Evolutionary conservation across 53 echinoderm and acorn worm species (phyloP).

Genomic region (Paracentrotus lividus): DNA sequence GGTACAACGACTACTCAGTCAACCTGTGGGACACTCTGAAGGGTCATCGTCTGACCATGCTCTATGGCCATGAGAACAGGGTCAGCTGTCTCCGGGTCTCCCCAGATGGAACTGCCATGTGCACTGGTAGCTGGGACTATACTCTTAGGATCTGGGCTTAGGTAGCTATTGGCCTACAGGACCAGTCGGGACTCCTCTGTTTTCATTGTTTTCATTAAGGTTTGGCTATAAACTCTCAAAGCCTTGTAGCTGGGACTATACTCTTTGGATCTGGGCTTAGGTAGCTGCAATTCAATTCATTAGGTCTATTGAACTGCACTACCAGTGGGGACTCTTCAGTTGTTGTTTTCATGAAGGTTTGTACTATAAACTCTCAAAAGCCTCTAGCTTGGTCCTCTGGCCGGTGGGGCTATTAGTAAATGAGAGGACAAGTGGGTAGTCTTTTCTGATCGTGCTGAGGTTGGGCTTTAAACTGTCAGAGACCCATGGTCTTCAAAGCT

Average conservation of each 20-base stretch:
- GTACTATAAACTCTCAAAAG: not conserved
- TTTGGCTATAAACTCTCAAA: not conserved
- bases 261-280: slow-evolving; percentile 95
- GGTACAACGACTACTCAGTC: slow-evolving; percentile 98
- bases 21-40: slow-evolving; percentile 99
- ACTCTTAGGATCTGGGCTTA: slow-evolving; percentile 96
- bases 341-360: too few relatives aligned
- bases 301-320: not conserved
- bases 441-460: too few relatives aligned
- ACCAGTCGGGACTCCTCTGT: not conserved
- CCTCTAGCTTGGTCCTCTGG: slow-evolving; percentile 98
- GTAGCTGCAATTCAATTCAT: too few relatives aligned
- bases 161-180: not conserved
- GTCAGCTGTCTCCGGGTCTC: slow-evolving; percentile 96
- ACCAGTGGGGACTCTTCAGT: not conserved
- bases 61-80: slow-evolving; percentile 97
- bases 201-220: not conserved
- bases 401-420: too few relatives aligned
- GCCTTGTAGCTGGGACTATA: slow-evolving; percentile 99
- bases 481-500: too few relatives aligned
- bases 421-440: too few relatives aligned
- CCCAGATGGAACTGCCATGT: slow-evolving; percentile 96
- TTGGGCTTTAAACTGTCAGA: too few relatives aligned
- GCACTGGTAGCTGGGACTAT: slow-evolving; percentile 99
- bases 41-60: slow-evolving; percentile 92